Evolutionary conservation across 2,113 vertebrate genomes (phyloP).

Genomic region (Corythoichthys intestinalis): DNA sequence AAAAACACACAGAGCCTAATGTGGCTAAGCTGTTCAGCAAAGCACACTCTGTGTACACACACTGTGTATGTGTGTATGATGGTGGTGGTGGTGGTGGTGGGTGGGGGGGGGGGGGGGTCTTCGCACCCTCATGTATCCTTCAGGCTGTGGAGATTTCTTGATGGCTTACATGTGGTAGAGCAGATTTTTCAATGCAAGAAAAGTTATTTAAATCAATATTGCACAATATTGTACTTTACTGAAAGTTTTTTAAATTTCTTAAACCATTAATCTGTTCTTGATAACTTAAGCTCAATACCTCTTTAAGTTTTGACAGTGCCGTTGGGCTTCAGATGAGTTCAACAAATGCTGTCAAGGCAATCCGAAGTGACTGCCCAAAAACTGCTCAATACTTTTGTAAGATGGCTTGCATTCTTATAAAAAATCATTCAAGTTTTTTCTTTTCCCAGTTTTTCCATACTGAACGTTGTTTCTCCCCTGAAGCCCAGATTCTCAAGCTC

Average conservation of each 20-base stretch:
- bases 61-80: too few relatives aligned
- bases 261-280: constrained; percentile 33
- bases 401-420: constrained; percentile 25
- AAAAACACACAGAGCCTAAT: constrained; percentile 43
- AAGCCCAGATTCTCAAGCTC: constrained; percentile 86
- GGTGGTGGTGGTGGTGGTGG: not conserved
- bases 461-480: constrained; percentile 12
- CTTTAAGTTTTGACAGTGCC: constrained; percentile 80
- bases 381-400: constrained; percentile 86
- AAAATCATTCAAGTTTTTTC: too few relatives aligned
- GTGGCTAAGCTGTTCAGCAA: constrained; percentile 44
- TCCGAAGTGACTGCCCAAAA: constrained; percentile 81
- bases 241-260: not conserved
- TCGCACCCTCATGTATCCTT: constrained; percentile 39
- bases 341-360: constrained; percentile 62
- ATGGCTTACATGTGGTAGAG: constrained; percentile 37
- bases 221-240: not conserved
- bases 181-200: constrained; percentile 31
- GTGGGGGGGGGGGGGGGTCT: constrained; percentile 10
- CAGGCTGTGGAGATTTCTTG: constrained; percentile 39
- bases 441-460: not conserved
- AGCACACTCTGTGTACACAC: constrained; percentile 37
- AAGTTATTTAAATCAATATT: constrained; percentile 2
- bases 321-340: constrained; percentile 83
- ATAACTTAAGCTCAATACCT: not conserved